phyloP scores from a whole-genome alignment of 2,797 vertebrate genomes.

The Hypotaenidia okinawae region DNA sequence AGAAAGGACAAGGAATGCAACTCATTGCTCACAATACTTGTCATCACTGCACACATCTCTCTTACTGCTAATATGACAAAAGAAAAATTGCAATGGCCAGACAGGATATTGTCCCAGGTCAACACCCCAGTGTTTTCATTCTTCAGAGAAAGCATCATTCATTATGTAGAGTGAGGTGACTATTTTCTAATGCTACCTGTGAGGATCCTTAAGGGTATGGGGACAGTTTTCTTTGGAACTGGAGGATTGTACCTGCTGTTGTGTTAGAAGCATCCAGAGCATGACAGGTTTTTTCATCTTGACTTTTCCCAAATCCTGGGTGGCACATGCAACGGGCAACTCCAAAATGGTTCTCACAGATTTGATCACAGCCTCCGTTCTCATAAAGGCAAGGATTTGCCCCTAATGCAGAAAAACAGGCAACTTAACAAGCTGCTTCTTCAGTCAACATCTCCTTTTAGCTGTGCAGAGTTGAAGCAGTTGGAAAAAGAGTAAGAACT shows the following conservation, averaged over 20 bases:
- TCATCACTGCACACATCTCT: neutral
- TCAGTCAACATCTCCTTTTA: neutral
- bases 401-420: slow-evolving; percentile 66
- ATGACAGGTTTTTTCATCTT: slow-evolving; percentile 77
- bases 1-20: neutral
- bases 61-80: neutral
- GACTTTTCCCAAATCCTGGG: slow-evolving; percentile 71
- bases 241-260: slow-evolving; percentile 72
- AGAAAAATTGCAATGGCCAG: neutral
- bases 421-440: neutral
- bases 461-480: neutral
- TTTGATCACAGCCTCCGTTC: slow-evolving; percentile 87
- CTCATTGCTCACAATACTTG: neutral
- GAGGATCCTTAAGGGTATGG: neutral
- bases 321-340: slow-evolving; percentile 78
- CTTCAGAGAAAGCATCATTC: neutral
- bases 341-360: slow-evolving; percentile 85
- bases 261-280: slow-evolving; percentile 10
- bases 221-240: neutral
- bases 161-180: neutral
- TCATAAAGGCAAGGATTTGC: slow-evolving; percentile 81
- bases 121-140: neutral
- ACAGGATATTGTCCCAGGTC: neutral
- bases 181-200: neutral
- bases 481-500: neutral